These are phyloP conservation scores for Desmodus rotundus DNA, from an alignment of 2,113 vertebrate genomes.

Conservation along the genomic window DNA sequence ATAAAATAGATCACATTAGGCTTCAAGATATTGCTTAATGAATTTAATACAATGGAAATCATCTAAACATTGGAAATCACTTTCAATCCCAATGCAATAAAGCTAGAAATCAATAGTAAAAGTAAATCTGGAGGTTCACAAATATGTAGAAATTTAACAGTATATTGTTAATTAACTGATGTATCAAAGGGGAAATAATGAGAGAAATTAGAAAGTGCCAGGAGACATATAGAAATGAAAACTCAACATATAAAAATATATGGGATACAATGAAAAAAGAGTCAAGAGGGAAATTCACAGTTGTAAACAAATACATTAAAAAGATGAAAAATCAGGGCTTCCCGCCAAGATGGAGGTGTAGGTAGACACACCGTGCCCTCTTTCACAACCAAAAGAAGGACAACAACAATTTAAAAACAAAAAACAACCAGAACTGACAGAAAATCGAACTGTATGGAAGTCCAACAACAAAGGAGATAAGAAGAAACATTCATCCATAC, in stretches of 20 bases:
- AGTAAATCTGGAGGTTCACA: background rate
- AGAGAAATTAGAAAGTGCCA: background rate
- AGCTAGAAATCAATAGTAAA: background rate
- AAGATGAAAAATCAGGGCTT: no score
- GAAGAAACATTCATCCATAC: no score
- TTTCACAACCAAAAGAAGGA: no score
- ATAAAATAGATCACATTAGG: background rate
- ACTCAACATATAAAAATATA: background rate
- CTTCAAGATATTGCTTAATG: background rate
- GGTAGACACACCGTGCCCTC: no score
- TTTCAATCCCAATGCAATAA: background rate
- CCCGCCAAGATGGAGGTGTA: no score
- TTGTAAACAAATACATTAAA: no score
- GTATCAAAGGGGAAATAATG: background rate
- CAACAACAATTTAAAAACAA: no score
- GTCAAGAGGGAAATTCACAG: no score
- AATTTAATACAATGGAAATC: background rate
- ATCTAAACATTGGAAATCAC: background rate
- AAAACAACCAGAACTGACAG: no score
- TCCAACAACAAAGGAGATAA: no score
- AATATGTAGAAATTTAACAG: background rate
- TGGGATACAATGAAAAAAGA: background rate
- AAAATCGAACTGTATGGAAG: no score
- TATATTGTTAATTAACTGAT: background rate
- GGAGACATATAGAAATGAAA: background rate